Evolutionary conservation across 2,113 vertebrate genomes (phyloP).

Genomic region (Lucifuga dentata): DNA sequence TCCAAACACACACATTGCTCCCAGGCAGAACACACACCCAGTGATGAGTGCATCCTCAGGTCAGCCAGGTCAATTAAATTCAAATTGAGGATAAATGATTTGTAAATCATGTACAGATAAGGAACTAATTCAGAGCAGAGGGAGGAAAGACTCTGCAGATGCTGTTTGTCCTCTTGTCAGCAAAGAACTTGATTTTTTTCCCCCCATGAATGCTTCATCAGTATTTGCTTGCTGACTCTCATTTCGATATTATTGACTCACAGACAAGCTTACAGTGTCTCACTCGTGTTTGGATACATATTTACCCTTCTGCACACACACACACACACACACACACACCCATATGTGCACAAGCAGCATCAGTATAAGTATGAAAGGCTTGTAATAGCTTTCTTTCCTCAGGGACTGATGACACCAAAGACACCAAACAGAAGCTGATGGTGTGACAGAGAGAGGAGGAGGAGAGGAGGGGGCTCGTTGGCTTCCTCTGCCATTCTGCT

Average conservation of each 20-base stretch:
- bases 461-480: conserved; percentile 20
- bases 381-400: conserved; percentile 74
- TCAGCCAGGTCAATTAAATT: conserved; percentile 83
- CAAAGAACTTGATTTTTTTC: conserved; percentile 4
- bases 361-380: conserved; percentile 65
- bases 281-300: conserved; percentile 23
- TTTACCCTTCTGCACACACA: conserved; percentile 22
- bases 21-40: conserved; percentile 52
- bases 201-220: conserved; percentile 28
- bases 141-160: not conserved
- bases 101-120: conserved; percentile 79
- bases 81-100: conserved; percentile 82
- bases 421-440: conserved; percentile 78
- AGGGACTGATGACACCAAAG: conserved; percentile 78
- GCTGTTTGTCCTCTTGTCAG: conserved; percentile 6
- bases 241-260: conserved; percentile 8
- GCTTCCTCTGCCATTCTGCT: conserved; percentile 76
- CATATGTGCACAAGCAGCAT: conserved; percentile 53
- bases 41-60: conserved; percentile 74
- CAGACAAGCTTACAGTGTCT: conserved; percentile 13
- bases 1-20: conserved; percentile 61
- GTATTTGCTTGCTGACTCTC: conserved; percentile 41
- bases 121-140: conserved; percentile 33
- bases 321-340: conserved; percentile 22
- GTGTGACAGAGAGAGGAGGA: conserved; percentile 53